A percentile compares a stretch with the other conserved stretches of the same genome.
phyloP scores from a whole-genome alignment of 2,113 vertebrate genomes.

The Cairina moschata region DNA sequence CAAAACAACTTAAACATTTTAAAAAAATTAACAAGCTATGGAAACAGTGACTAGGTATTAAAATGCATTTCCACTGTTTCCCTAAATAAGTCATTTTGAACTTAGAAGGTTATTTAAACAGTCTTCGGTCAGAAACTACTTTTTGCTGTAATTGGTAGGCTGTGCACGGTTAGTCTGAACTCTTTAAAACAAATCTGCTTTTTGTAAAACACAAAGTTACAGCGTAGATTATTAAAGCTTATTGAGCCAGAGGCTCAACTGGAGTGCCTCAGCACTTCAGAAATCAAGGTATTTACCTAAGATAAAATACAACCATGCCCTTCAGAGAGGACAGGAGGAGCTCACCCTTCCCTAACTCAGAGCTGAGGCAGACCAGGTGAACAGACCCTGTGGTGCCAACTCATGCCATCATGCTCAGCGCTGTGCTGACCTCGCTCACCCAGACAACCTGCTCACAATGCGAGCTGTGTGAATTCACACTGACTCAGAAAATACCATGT shows the following conservation, averaged over 20 bases:
- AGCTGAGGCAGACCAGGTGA: neutral
- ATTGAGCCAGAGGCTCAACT: neutral
- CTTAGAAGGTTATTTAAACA: neutral
- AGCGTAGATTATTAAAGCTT: neutral
- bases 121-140: neutral
- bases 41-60: neutral
- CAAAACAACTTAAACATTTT: neutral
- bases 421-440: neutral
- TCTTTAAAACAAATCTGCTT: neutral
- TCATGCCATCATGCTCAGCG: neutral
- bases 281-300: neutral
- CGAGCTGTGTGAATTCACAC: neutral
- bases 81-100: constrained; percentile 2
- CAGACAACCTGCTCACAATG: neutral
- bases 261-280: neutral
- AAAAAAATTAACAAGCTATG: neutral
- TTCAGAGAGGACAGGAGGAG: neutral
- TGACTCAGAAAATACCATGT: neutral
- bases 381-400: neutral
- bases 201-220: neutral
- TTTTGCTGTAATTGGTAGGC: neutral
- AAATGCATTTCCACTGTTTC: constrained; percentile 5
- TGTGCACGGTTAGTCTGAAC: neutral
- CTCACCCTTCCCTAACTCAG: neutral
- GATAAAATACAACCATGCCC: neutral